These are phyloP conservation scores for Hycleus cichorii DNA, from an alignment of 1,140 invertebrate genomes.

Conservation along the genomic window DNA sequence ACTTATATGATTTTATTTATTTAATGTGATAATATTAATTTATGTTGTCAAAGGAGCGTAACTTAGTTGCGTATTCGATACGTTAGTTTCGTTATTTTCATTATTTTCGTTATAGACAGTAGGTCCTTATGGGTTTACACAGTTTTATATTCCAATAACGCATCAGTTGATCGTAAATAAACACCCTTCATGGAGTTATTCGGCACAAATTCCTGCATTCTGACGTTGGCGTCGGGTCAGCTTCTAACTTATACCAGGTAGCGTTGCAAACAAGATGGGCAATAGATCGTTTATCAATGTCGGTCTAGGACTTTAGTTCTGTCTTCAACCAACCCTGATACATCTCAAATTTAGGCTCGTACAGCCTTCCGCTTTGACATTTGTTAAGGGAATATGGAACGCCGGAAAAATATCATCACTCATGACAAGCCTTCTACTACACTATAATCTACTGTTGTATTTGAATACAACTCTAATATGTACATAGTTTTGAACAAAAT, in stretches of 20 bases:
- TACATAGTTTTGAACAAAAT: no score
- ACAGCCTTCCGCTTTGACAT: conserved; percentile 17
- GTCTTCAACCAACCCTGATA: conserved; percentile 16
- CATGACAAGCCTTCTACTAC: neutral
- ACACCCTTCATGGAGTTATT: conserved; percentile 23
- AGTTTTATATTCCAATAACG: conserved; percentile 20
- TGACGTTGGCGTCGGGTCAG: conserved; percentile 11
- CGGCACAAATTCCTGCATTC: conserved; percentile 14
- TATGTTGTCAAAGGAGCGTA: neutral
- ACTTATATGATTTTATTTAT: no score
- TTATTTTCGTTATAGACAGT: neutral
- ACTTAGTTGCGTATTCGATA: conserved; percentile 7
- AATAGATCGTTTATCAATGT: conserved; percentile 20
- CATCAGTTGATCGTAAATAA: conserved; percentile 23
- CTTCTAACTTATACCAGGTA: conserved; percentile 17
- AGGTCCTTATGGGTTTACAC: conserved; percentile 7
- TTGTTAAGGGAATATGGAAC: conserved; percentile 16
- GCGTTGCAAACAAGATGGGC: conserved; percentile 21
- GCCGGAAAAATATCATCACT: conserved; percentile 16
- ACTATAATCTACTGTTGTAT: no score
- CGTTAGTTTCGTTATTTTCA: conserved; percentile 1
- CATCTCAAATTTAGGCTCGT: conserved; percentile 17
- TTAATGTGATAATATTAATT: neutral
- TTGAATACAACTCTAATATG: no score
- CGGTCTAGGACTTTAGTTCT: conserved; percentile 12